Evolutionary conservation across 2,888 invertebrate genomes (phyloP), one percentile per base, ranked within the genome.

Genomic region (Crocallis elinguaria): DNA sequence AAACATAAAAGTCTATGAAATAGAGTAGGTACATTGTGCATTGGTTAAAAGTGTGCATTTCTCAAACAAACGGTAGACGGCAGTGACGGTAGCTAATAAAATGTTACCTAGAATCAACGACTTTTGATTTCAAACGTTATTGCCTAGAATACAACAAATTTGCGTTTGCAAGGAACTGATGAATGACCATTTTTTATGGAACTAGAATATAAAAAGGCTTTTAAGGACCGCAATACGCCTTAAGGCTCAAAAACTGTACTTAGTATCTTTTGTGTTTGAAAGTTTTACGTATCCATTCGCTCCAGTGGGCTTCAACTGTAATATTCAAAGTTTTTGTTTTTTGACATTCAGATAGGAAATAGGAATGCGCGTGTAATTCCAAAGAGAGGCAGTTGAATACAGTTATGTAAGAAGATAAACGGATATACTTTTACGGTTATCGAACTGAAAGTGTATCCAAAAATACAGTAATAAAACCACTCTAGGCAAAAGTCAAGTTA

Each of bases 91-190:
- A 43, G 42, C 45, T 49, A 43, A 33, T 66, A 49, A 38, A 58
- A 62, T 60, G 64, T 75, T 66, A 70, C 72, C 72, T 72, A 65
- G 70, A 62, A 39, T 39, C 35, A 64, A 33, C 70, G 63, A 59
- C 59, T 60, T 64, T 60, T 69, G 50, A 66, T 66, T 64, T 66
- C 58, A 55, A 60, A 70, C 63, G 62, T 59, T 58, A 36, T n/a
- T n/a, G n/a, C n/a, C n/a, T n/a, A n/a, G n/a, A n/a, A n/a, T n/a
- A n/a, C n/a, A n/a, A n/a, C n/a, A n/a, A n/a, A n/a, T n/a, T n/a
- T n/a, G 57, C 61, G 60, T 68, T 57, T 60, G 54, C 60, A 61
- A 62, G 54, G 54, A 43, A 66, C 50, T 65, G 64, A 66, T 57
- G 57, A 64, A 59, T 56, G 56, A 46, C 49, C 60, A 63, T 64